These are phyloP conservation scores for Spodoptera exigua DNA, from an alignment of 2,888 invertebrate genomes.

Conservation along the genomic window DNA sequence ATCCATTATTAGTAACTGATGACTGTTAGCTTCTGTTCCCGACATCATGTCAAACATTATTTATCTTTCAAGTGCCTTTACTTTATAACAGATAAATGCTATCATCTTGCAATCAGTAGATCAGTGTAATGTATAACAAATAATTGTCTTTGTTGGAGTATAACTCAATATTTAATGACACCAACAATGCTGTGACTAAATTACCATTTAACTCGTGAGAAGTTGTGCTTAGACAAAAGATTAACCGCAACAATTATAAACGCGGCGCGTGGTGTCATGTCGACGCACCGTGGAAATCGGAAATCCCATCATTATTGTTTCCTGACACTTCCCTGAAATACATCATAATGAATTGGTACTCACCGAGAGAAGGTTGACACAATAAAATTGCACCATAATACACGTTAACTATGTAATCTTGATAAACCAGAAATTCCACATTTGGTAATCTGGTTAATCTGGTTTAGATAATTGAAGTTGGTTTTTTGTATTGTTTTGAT, in stretches of 20 bases:
- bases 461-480: conserved; percentile 73
- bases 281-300: conserved; percentile 80
- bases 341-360: conserved; percentile 63
- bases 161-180: conserved; percentile 51
- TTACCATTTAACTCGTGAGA: conserved; percentile 75
- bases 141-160: conserved; percentile 29
- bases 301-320: conserved; percentile 84
- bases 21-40: too few species aligned
- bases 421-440: conserved; percentile 81
- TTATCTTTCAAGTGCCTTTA: too few species aligned
- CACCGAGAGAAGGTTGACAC: conserved; percentile 63
- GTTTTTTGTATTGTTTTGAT: conserved; percentile 71
- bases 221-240: conserved; percentile 76
- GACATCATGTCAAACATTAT: too few species aligned
- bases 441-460: conserved; percentile 77
- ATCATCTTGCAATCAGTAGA: conserved; percentile 21
- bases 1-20: too few species aligned
- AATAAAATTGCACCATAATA: conserved; percentile 77
- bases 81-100: not conserved
- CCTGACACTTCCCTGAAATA: conserved; percentile 79
- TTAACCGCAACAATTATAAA: conserved; percentile 64
- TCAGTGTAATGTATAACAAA: conserved; percentile 13
- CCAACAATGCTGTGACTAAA: conserved; percentile 69
- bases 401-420: conserved; percentile 73
- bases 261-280: conserved; percentile 63